Evolutionary conservation across 2,888 invertebrate species (phyloP).

Genomic region (Flabesymbios commensalis): DNA sequence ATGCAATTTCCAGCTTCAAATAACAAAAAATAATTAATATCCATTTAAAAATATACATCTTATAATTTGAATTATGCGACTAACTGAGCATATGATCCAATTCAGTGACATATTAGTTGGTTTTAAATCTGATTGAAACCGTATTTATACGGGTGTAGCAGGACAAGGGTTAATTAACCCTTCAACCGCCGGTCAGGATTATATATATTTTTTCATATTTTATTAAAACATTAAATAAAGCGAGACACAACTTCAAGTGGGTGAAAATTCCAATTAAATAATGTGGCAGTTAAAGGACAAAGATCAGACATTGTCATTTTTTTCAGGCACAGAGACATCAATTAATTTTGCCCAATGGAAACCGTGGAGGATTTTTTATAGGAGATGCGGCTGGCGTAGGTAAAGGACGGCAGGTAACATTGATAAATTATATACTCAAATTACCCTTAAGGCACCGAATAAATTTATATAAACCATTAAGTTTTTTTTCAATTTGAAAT

Average conservation of each 20-base stretch:
- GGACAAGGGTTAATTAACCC: too few relatives aligned
- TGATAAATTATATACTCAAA: not conserved
- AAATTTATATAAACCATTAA: not conserved
- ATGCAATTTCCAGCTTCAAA: not conserved
- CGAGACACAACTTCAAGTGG: too few relatives aligned
- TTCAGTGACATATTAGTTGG: too few relatives aligned
- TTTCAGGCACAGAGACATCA: slow-evolving; percentile 56
- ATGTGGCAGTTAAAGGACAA: too few relatives aligned
- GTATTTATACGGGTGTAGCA: too few relatives aligned
- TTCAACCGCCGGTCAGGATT: too few relatives aligned
- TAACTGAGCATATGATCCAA: too few relatives aligned
- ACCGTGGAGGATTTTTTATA: slow-evolving; percentile 58
- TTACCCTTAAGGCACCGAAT: not conserved
- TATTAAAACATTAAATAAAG: not conserved
- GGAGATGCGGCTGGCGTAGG: slow-evolving; percentile 61
- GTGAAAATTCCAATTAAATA: too few relatives aligned
- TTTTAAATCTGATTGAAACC: too few relatives aligned
- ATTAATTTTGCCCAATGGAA: slow-evolving; percentile 50
- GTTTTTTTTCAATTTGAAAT: not conserved
- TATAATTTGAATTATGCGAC: too few relatives aligned
- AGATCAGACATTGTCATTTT: not conserved
- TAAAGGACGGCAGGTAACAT: slow-evolving; percentile 54
- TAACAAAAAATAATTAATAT: not conserved
- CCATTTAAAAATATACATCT: too few relatives aligned
- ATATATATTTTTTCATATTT: too few relatives aligned